Conservation (phyloP, 2,113 vertebrate genomes). For the Corythornis madagascariensis region DNA sequence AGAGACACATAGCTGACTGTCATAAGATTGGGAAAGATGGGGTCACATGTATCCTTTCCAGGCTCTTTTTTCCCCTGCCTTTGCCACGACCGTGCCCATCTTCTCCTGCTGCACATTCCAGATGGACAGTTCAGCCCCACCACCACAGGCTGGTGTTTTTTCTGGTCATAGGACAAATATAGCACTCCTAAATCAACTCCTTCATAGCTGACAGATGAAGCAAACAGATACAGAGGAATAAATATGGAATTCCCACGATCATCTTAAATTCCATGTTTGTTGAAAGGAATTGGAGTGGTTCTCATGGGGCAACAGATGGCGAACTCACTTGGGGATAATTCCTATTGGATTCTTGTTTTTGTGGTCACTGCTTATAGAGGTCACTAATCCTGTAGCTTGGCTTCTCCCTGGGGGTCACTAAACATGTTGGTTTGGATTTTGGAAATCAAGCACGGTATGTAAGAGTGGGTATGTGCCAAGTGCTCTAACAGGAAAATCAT, state of each 20-base stretch:
- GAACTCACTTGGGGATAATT: slow-evolving; percentile 15
- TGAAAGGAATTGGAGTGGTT: neutral
- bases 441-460: neutral
- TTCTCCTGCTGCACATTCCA: neutral
- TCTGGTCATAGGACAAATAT: neutral
- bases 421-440: neutral
- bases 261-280: neutral
- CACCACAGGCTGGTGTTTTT: rapidly evolving
- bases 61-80: neutral
- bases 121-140: neutral
- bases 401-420: slow-evolving; percentile 36
- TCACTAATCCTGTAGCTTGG: neutral
- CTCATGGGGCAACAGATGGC: slow-evolving; percentile 25
- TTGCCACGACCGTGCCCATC: neutral
- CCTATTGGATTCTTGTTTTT: neutral
- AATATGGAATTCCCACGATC: neutral
- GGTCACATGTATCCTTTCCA: rapidly evolving
- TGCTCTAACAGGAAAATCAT: slow-evolving; percentile 17
- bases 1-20: neutral
- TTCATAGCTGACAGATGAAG: neutral
- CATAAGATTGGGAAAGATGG: neutral
- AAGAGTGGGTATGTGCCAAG: slow-evolving; percentile 11
- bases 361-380: slow-evolving; percentile 35
- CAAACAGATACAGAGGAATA: neutral
- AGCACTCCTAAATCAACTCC: neutral